phyloP scores from a whole-genome alignment of 2,113 vertebrate species.

The Ceyx margarethae region DNA sequence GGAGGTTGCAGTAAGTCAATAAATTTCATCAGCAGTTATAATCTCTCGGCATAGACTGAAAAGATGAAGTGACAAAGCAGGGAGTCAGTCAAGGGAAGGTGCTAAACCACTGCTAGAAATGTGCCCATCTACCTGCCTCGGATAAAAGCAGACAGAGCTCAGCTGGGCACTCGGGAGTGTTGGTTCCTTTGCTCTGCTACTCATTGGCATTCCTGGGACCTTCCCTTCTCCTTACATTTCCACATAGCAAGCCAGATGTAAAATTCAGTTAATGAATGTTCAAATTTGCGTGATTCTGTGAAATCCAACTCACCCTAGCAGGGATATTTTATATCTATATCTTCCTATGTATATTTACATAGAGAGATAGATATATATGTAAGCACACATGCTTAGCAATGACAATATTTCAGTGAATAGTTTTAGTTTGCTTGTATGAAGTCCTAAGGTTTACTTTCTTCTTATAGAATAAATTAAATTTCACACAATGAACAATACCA shows the following conservation, averaged over 20 bases:
- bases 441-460: not conserved
- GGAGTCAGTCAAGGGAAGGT: not conserved
- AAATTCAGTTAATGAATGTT: not conserved
- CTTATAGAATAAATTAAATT: not conserved
- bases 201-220: not conserved
- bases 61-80: conserved; percentile 19
- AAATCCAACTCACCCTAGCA: not conserved
- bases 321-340: not conserved
- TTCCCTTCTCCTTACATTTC: not conserved
- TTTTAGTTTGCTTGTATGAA: not conserved
- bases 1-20: conserved; percentile 56
- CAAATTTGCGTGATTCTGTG: too few species aligned
- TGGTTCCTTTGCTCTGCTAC: not conserved
- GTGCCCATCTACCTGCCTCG: not conserved
- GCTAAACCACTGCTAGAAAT: not conserved
- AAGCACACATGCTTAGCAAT: not conserved
- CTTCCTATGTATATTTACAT: not conserved
- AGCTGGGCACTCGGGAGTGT: not conserved
- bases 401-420: not conserved
- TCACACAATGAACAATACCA: not conserved
- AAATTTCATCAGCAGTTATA: conserved; percentile 56
- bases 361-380: not conserved
- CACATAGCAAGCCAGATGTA: not conserved
- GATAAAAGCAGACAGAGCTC: not conserved
- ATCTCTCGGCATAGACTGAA: conserved; percentile 17